phyloP scores from a whole-genome alignment of 2,113 vertebrate genomes.

The Sturnus vulgaris region DNA sequence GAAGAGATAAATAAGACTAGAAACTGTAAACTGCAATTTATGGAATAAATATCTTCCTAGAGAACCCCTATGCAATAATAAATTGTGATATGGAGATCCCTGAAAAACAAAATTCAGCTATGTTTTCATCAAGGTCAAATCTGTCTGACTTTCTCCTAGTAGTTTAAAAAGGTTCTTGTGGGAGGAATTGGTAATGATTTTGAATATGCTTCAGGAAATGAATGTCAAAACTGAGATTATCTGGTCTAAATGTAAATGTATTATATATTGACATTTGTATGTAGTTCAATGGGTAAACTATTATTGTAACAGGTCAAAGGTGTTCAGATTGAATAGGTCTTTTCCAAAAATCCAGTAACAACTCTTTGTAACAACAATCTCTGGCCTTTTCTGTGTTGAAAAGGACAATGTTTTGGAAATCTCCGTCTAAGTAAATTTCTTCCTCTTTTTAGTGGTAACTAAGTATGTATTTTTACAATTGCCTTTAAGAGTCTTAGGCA shows the following conservation, averaged over 20 bases:
- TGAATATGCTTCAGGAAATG: not conserved
- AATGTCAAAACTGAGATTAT: not conserved
- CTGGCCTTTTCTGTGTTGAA: not conserved
- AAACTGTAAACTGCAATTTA: not conserved
- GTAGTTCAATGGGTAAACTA: not conserved
- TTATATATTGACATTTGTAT: not conserved
- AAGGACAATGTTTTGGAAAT: not conserved
- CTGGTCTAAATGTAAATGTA: not conserved
- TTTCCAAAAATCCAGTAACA: not conserved
- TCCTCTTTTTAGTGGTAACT: not conserved
- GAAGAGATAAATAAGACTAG: not conserved
- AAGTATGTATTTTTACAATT: not conserved
- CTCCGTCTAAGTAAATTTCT: not conserved
- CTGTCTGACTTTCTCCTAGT: not conserved
- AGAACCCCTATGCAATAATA: not conserved
- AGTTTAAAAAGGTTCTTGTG: not conserved
- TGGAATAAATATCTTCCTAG: not conserved
- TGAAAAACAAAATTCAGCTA: not conserved
- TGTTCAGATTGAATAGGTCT: not conserved
- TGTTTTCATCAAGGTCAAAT: conserved; percentile 24
- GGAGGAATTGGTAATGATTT: not conserved
- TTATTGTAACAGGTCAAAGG: not conserved
- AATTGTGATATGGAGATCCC: not conserved
- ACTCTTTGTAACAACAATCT: not conserved
- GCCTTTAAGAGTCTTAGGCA: not conserved